Evolutionary conservation across 2,797 vertebrate species (phyloP).

Genomic region (Sebastes vulpes): DNA sequence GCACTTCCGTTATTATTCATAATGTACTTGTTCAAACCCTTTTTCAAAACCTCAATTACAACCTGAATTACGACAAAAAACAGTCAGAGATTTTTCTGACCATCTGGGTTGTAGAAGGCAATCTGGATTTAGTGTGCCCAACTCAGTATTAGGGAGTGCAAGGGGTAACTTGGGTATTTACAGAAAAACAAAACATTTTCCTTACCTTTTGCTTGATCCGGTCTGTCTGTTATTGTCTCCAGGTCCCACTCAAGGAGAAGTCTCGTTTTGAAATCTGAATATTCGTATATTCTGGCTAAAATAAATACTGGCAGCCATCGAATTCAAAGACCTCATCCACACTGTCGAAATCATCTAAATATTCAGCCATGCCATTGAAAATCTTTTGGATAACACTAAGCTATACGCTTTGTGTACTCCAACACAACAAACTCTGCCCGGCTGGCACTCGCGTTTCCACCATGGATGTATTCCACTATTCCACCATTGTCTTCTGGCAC

Average conservation of each 20-base stretch:
- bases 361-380: neutral
- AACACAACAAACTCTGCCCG: neutral
- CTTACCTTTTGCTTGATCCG: no score
- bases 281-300: no score
- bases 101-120: neutral
- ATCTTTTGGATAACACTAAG: neutral
- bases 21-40: neutral
- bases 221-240: no score
- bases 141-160: neutral
- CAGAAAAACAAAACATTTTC: no score
- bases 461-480: neutral
- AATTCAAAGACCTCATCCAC: neutral
- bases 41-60: neutral
- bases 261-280: no score
- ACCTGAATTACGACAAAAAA: neutral
- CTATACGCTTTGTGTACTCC: neutral
- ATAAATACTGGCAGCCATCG: no score
- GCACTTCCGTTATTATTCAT: neutral
- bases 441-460: neutral
- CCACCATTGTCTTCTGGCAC: neutral
- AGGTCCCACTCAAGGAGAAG: no score
- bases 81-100: neutral
- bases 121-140: neutral
- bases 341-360: neutral
- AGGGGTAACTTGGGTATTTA: no score